Conservation (phyloP, 1,140 invertebrate species). For the Drosophila albomicans region DNA sequence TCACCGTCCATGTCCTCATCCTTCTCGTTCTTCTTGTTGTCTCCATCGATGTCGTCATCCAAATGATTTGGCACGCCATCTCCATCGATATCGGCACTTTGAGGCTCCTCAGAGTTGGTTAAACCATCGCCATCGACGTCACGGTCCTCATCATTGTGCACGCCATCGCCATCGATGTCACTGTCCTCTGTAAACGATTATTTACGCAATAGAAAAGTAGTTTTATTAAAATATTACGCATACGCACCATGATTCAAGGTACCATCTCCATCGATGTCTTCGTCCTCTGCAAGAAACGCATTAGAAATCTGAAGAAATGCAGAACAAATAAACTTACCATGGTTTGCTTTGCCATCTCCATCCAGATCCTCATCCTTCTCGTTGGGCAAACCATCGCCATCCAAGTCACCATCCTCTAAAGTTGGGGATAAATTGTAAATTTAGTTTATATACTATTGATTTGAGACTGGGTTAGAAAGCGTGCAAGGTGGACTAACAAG, state of each 20-base stretch:
- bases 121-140: conserved; percentile 67
- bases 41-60: conserved; percentile 55
- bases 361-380: conserved; percentile 82
- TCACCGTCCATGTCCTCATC: conserved; percentile 76
- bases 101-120: conserved; percentile 75
- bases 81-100: conserved; percentile 80
- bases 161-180: conserved; percentile 75
- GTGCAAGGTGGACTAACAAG: neutral
- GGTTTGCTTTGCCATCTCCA: conserved; percentile 70
- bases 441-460: neutral
- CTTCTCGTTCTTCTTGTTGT: conserved; percentile 54
- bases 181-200: conserved; percentile 41
- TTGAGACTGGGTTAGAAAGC: no score
- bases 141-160: conserved; percentile 65
- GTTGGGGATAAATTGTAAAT: neutral
- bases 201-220: neutral
- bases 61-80: conserved; percentile 76
- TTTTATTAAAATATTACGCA: neutral
- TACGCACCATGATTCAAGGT: conserved; percentile 56
- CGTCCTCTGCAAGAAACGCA: conserved; percentile 35
- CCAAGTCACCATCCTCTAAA: conserved; percentile 61
- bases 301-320: conserved; percentile 85
- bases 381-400: conserved; percentile 74
- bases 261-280: conserved; percentile 68
- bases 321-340: conserved; percentile 73